phyloP scores from a whole-genome alignment of 2,888 invertebrate genomes.

The Acrobasis suavella region DNA sequence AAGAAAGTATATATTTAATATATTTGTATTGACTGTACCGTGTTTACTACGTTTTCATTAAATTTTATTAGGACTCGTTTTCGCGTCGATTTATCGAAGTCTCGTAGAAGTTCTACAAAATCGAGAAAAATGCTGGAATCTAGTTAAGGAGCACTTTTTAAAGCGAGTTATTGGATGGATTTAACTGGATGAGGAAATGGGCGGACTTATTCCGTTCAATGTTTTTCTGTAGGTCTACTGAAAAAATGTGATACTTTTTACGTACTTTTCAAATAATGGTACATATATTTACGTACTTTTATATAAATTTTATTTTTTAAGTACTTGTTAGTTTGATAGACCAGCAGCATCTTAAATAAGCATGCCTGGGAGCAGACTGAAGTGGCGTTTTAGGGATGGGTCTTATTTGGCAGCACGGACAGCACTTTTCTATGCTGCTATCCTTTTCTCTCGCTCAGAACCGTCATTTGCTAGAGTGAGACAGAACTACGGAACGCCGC shows the following conservation, averaged over 20 bases:
- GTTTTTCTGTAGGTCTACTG: not conserved
- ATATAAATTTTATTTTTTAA: too few relatives aligned
- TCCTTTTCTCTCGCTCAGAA: too few relatives aligned
- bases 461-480: too few relatives aligned
- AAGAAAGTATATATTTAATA: not conserved
- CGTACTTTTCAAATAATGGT: too few relatives aligned
- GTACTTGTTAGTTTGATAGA: too few relatives aligned
- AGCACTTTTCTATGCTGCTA: too few relatives aligned
- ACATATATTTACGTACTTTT: too few relatives aligned
- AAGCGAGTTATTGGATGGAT: conserved; percentile 11
- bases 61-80: conserved; percentile 5
- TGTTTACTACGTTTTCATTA: conserved; percentile 5
- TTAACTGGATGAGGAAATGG: conserved; percentile 7
- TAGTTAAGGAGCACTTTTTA: not conserved
- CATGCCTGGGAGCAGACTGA: too few relatives aligned
- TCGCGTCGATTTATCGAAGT: conserved; percentile 1
- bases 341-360: too few relatives aligned
- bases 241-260: not conserved
- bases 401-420: too few relatives aligned
- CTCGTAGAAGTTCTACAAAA: not conserved
- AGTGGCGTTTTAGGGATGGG: too few relatives aligned
- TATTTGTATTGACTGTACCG: not conserved
- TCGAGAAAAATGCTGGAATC: conserved; percentile 7
- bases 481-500: too few relatives aligned
- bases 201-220: not conserved